Evolutionary conservation across 2,113 vertebrate species (phyloP), one percentile per base, ranked within the genome.

Genomic region (Cacatua alba): DNA sequence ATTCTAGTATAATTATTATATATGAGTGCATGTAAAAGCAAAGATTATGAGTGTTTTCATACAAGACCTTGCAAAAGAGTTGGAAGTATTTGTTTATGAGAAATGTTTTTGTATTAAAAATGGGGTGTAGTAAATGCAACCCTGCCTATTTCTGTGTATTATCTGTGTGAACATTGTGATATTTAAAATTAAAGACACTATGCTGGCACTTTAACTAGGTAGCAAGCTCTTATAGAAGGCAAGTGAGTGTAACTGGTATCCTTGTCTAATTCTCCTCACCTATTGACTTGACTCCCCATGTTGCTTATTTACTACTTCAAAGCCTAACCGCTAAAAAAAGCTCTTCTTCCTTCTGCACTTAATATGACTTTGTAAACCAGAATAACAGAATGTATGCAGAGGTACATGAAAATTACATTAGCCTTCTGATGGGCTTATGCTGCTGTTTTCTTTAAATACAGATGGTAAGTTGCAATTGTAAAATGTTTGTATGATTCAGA

Each of bases 31-130:
- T 84, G 41, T 94, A 83, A 96, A 94, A 95, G 76, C 62, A 84
- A 82, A 39, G 18, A 29, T 78, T 48, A 1, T 53, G 81, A 44
- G 31, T 39, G 13, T 60, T 92, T 95, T 94, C 69, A 16, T 88
- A 62, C 41, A 70, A 72, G 9, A 68, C 43, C 90, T 81, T 94
- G 87, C 88, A 82, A 76, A 93, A 93, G 48, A 92, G 46, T 77
- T 91, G 95, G 67, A 95, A 96, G 67, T 87, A 76, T 28, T 35
- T 91, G 87, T 97, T 97, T 94, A 90, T 96, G 52, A 83, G 33
- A 92, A 87, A 82, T 92, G 28, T 12, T 80, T 94, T 91, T 90
- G 87, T 92, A 94, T 95, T 96, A 96, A 95, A 97, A 71, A 64
- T 35, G 43, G 39, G 68, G 64, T 85, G 60, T 86, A 80, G n/a